Evolutionary conservation across 1,140 invertebrate genomes (phyloP).

Genomic region (Euura lappo): DNA sequence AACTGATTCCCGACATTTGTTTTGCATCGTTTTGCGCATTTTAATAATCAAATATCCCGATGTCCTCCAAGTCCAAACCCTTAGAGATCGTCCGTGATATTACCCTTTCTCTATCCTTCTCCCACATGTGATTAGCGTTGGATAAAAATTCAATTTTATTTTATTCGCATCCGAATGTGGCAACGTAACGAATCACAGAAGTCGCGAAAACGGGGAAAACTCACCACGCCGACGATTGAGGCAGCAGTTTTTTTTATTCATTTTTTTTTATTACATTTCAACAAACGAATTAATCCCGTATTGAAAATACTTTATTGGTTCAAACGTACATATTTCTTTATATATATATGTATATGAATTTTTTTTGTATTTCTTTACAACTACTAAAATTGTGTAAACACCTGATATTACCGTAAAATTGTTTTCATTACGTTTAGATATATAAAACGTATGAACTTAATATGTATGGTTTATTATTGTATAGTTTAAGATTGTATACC

Average conservation of each 20-base stretch:
- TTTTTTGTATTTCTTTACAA: background rate
- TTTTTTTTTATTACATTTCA: too few relatives aligned
- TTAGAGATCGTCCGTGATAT: slow-evolving; percentile 41
- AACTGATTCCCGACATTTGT: slow-evolving; percentile 32
- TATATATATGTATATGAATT: too few relatives aligned
- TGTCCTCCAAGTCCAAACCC: slow-evolving; percentile 40
- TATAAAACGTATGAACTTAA: background rate
- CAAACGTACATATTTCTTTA: background rate
- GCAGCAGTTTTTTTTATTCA: too few relatives aligned
- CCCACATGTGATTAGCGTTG: slow-evolving; percentile 32
- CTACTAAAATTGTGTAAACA: background rate
- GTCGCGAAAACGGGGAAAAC: too few relatives aligned
- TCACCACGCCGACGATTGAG: too few relatives aligned
- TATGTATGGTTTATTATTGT: background rate
- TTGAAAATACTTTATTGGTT: slow-evolving; percentile 7
- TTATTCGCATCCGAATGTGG: background rate
- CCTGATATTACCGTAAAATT: background rate
- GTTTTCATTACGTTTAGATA: background rate
- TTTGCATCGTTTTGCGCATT: background rate
- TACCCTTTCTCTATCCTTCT: slow-evolving; percentile 58
- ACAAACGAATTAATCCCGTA: background rate
- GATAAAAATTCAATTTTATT: background rate
- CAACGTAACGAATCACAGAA: too few relatives aligned
- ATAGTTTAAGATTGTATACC: background rate
- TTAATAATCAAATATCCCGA: slow-evolving; percentile 8